These are phyloP conservation scores for Pocota personata DNA, from an alignment of 2,888 invertebrate genomes.

Conservation along the genomic window DNA sequence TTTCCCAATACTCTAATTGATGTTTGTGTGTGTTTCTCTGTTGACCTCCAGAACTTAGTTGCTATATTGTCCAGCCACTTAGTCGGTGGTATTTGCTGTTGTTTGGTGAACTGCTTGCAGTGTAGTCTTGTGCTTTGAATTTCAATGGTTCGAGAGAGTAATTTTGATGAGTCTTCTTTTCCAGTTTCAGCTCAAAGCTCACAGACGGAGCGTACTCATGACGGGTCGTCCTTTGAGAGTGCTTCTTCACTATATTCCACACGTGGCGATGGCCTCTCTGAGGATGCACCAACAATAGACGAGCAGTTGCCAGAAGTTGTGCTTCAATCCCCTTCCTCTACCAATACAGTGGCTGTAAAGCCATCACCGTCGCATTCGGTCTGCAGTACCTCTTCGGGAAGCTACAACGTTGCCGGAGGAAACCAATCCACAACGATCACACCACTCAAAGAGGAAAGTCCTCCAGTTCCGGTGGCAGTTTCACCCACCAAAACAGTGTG, in stretches of 20 bases:
- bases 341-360: slow-evolving; percentile 74
- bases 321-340: slow-evolving; percentile 70
- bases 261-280: slow-evolving; percentile 87
- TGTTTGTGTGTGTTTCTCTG: slow-evolving; percentile 69
- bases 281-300: slow-evolving; percentile 86
- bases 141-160: background rate
- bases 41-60: slow-evolving; percentile 59
- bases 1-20: slow-evolving; percentile 65
- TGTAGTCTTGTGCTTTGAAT: slow-evolving; percentile 59
- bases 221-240: slow-evolving; percentile 94
- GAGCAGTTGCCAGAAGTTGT: slow-evolving; percentile 65
- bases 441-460: slow-evolving; percentile 59
- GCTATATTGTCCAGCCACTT: slow-evolving; percentile 54
- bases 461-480: slow-evolving; percentile 49
- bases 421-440: slow-evolving; percentile 75
- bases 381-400: slow-evolving; percentile 85
- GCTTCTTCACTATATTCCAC: slow-evolving; percentile 92
- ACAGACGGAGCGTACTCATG: slow-evolving; percentile 85
- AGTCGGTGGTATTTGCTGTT: slow-evolving; percentile 80
- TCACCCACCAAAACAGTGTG: slow-evolving; percentile 45
- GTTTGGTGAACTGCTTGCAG: slow-evolving; percentile 81
- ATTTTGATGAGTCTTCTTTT: background rate
- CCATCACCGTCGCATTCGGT: slow-evolving; percentile 84
- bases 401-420: slow-evolving; percentile 83
- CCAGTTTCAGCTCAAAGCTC: slow-evolving; percentile 82